Percentiles rank a stretch among this genome's conserved stretches.
Evolutionary conservation across 2,888 invertebrate species (phyloP).

Genomic region (Drosophila vallismaia): DNA sequence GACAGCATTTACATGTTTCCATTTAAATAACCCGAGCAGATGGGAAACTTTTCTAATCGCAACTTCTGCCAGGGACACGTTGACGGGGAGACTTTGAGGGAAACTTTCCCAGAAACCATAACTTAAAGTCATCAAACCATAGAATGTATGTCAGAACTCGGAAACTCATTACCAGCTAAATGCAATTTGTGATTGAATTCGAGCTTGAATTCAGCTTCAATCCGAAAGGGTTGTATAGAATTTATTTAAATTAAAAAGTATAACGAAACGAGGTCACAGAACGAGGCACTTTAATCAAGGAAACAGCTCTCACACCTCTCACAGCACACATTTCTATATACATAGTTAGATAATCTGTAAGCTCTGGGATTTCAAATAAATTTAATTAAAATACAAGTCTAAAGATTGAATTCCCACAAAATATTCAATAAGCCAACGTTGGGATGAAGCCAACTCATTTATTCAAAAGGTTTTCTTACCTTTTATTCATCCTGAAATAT

Average conservation of each 20-base stretch:
- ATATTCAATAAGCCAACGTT: neutral
- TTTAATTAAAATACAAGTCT: constrained; percentile 4
- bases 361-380: constrained; percentile 1
- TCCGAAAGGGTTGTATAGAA: neutral
- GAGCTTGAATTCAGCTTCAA: neutral
- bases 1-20: neutral
- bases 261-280: neutral
- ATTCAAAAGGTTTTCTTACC: neutral
- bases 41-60: constrained; percentile 34
- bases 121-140: constrained; percentile 6
- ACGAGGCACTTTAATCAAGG: constrained; percentile 2
- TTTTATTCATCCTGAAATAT: neutral
- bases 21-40: constrained; percentile 12
- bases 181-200: constrained; percentile 26
- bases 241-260: constrained; percentile 15
- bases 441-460: neutral
- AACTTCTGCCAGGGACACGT: constrained; percentile 23
- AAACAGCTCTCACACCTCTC: neutral
- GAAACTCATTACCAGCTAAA: constrained; percentile 31
- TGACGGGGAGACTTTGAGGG: constrained; percentile 15
- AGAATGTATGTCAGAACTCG: constrained; percentile 10
- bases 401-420: constrained; percentile 5
- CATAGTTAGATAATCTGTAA: neutral
- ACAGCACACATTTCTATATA: neutral
- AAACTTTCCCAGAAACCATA: constrained; percentile 2